These are phyloP conservation scores for Lynx canadensis DNA, from an alignment of 2,113 vertebrate species.

Conservation along the genomic window DNA sequence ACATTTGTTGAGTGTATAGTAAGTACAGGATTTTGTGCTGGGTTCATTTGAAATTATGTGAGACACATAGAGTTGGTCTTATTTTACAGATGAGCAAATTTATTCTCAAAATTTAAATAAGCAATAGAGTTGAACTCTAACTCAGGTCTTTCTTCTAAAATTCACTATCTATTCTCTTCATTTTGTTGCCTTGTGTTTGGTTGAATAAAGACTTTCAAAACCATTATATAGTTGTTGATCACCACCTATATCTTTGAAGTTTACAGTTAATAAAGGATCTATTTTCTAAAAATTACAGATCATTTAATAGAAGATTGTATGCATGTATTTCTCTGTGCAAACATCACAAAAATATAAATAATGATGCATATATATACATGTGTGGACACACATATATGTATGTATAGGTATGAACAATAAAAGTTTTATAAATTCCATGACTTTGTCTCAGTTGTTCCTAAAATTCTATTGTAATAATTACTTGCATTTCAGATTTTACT, in stretches of 20 bases:
- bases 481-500: not conserved
- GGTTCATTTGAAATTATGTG: not conserved
- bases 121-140: not conserved
- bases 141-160: not conserved
- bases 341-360: not conserved
- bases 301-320: not conserved
- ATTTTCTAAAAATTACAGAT: not conserved
- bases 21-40: not conserved
- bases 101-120: conserved; percentile 35
- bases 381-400: not conserved
- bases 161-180: not conserved
- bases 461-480: not conserved
- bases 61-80: not conserved
- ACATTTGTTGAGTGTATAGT: not conserved
- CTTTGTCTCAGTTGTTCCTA: not conserved
- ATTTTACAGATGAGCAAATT: not conserved
- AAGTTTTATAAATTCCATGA: not conserved
- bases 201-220: conserved; percentile 32
- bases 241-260: not conserved
- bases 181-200: not conserved
- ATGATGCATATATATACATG: not conserved
- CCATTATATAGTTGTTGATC: not conserved
- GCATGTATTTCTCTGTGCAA: not conserved
- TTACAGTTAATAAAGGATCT: not conserved
- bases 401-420: not conserved